phyloP scores from a whole-genome alignment of 1,140 invertebrate genomes.

The Ridgeia piscesae region DNA sequence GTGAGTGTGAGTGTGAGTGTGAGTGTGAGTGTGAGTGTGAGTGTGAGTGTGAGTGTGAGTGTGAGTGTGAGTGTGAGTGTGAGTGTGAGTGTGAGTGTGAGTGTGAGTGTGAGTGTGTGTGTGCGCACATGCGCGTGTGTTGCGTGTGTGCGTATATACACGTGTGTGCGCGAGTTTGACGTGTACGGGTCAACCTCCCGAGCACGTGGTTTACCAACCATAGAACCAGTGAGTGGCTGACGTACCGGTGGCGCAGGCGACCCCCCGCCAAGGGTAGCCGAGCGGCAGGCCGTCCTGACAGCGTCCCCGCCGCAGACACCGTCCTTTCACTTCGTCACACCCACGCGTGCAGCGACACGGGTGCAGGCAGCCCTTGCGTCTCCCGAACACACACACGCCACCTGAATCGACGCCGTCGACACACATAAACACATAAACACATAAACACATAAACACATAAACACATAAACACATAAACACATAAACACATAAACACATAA shows the following conservation, averaged over 20 bases:
- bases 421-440: background rate
- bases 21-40: constrained; percentile 17
- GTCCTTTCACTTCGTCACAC: background rate
- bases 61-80: constrained; percentile 12
- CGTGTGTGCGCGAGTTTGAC: background rate
- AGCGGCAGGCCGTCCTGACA: background rate
- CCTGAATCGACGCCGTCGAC: background rate
- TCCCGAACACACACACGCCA: background rate
- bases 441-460: background rate
- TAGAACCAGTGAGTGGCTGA: background rate
- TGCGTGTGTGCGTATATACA: too few species aligned
- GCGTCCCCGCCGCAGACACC: background rate
- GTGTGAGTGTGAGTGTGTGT: constrained; percentile 17
- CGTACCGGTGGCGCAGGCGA: background rate
- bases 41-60: constrained; percentile 5
- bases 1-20: background rate
- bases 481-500: background rate
- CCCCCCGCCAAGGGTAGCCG: background rate
- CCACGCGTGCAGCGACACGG: background rate
- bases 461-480: background rate
- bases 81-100: constrained; percentile 8
- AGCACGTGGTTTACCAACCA: too few species aligned
- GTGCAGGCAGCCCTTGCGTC: background rate
- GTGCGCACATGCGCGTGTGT: constrained; percentile 17
- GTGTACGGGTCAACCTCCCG: background rate